phyloP scores from a whole-genome alignment of 1,140 invertebrate species.

The Cryptotermes secundus region DNA sequence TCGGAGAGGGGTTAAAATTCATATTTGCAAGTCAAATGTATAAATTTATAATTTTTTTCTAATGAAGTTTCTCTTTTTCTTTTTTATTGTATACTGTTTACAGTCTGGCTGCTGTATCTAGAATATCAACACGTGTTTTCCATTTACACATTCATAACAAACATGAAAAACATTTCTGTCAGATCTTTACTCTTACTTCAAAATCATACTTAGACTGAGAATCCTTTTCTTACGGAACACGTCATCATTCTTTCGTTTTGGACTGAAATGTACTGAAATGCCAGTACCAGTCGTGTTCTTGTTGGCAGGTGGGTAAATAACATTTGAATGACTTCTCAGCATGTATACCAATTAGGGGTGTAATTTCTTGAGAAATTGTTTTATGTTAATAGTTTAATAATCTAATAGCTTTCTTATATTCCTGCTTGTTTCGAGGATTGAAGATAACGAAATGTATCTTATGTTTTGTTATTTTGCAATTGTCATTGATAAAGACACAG shows the following conservation, averaged over 20 bases:
- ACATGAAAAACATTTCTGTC: not conserved
- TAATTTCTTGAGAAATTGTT: not conserved
- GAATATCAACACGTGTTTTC: conserved; percentile 3
- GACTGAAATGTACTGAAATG: not conserved
- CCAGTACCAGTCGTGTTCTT: not conserved
- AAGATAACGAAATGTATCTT: too few species aligned
- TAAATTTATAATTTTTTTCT: not conserved
- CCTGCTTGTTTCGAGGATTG: too few species aligned
- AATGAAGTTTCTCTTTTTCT: not conserved
- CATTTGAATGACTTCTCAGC: not conserved
- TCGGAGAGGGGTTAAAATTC: not conserved
- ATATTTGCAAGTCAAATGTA: not conserved
- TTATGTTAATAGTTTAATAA: too few species aligned
- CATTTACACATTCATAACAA: conserved; percentile 4
- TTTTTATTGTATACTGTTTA: not conserved
- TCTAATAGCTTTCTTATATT: too few species aligned
- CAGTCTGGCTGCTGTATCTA: not conserved
- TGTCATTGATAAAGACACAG: too few species aligned
- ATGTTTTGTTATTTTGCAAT: too few species aligned
- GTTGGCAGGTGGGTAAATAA: not conserved
- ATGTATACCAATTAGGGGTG: not conserved
- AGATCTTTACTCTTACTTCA: not conserved
- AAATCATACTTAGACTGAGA: not conserved
- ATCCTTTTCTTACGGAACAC: not conserved
- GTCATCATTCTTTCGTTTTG: not conserved